These are phyloP conservation scores for Lathamus discolor DNA, from an alignment of 2,113 vertebrate genomes.

Conservation along the genomic window DNA sequence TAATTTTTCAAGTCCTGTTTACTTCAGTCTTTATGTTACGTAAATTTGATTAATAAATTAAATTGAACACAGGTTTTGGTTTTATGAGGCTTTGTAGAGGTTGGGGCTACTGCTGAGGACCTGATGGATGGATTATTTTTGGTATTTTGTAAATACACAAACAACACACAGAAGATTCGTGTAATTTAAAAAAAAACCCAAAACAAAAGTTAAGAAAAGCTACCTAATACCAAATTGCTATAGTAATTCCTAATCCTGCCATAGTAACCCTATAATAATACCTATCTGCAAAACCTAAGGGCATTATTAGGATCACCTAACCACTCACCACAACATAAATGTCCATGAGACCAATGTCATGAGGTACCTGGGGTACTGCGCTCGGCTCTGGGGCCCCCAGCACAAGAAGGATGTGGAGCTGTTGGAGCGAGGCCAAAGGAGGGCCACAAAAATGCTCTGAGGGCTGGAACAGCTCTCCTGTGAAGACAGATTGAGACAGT, in stretches of 20 bases:
- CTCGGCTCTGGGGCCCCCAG: background rate
- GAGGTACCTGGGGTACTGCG: background rate
- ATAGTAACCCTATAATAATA: too few relatives aligned
- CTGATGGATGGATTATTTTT: rapidly evolving
- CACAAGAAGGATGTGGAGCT: background rate
- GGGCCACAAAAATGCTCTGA: background rate
- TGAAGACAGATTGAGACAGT: background rate
- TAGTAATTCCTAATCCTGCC: rapidly evolving
- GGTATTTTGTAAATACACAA: background rate
- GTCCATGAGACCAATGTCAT: background rate
- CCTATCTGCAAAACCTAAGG: background rate
- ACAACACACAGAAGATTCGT: too few relatives aligned
- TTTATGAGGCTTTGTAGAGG: background rate
- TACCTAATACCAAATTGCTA: background rate
- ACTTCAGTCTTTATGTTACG: background rate
- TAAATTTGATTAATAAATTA: rapidly evolving
- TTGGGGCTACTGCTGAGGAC: rapidly evolving
- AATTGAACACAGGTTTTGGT: rapidly evolving
- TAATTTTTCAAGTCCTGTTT: background rate
- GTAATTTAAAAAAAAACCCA: background rate
- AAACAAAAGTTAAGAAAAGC: background rate
- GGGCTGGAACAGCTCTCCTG: background rate
- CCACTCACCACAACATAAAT: background rate
- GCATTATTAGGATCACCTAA: background rate
- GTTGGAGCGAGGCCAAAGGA: background rate